Percentiles rank a stretch among this genome's conserved stretches.
phyloP scores from a whole-genome alignment of 2,797 vertebrate genomes.

The Trachurus trachurus region DNA sequence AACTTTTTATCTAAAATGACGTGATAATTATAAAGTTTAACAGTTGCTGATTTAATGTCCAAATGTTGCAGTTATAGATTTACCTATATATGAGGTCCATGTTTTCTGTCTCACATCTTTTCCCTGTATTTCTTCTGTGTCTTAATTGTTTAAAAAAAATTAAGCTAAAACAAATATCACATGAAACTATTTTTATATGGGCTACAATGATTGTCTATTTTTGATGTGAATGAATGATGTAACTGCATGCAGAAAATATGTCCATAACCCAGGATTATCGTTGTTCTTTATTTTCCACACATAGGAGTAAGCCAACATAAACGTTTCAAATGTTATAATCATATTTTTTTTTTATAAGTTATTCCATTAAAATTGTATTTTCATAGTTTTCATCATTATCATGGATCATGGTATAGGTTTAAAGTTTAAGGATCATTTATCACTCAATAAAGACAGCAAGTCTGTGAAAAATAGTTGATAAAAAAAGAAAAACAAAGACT shows the following conservation, averaged over 20 bases:
- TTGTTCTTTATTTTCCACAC: constrained; percentile 82
- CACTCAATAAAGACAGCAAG: constrained; percentile 80
- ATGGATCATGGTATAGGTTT: constrained; percentile 76
- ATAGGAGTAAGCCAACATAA: constrained; percentile 80
- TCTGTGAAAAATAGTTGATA: constrained; percentile 79
- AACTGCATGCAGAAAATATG: neutral
- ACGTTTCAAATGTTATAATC: constrained; percentile 74
- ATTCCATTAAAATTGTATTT: constrained; percentile 67
- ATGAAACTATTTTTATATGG: too few relatives aligned
- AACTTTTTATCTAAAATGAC: neutral
- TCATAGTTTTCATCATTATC: constrained; percentile 61
- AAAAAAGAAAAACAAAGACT: constrained; percentile 64
- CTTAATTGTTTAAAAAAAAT: too few relatives aligned
- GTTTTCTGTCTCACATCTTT: too few relatives aligned
- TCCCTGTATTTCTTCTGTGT: too few relatives aligned
- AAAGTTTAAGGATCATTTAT: constrained; percentile 77
- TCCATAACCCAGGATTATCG: constrained; percentile 39
- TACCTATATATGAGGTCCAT: neutral
- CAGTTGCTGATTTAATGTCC: neutral
- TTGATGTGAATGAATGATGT: neutral
- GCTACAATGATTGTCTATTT: neutral
- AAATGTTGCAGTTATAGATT: neutral
- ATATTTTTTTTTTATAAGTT: constrained; percentile 67
- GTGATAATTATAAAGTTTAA: neutral
- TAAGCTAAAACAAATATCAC: neutral